Conservation (phyloP, 2,888 invertebrate genomes). For the Andricus curvator region DNA sequence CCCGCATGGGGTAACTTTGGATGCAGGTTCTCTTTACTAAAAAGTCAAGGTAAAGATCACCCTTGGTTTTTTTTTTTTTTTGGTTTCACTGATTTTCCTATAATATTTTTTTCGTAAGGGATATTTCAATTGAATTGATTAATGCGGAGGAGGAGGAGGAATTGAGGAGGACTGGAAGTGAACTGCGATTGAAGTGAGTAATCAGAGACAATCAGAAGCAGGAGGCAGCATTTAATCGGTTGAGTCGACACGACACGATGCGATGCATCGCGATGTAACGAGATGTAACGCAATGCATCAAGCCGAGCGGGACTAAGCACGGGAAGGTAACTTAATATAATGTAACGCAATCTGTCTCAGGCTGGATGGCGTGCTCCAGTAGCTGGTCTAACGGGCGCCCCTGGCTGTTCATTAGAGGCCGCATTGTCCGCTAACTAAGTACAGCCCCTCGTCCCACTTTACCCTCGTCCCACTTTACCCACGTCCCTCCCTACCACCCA, state of each 20-base stretch:
- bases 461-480: conserved; percentile 53
- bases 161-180: conserved; percentile 26
- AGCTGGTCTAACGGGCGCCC: conserved; percentile 73
- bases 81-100: too few relatives aligned
- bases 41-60: too few relatives aligned
- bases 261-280: conserved; percentile 59
- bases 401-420: conserved; percentile 78
- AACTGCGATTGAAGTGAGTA: conserved; percentile 48
- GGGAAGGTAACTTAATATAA: conserved; percentile 65
- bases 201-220: conserved; percentile 55
- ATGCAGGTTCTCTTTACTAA: too few relatives aligned
- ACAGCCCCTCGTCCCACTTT: conserved; percentile 66
- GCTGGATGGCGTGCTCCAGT: conserved; percentile 72
- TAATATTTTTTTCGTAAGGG: too few relatives aligned
- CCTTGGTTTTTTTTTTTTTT: too few relatives aligned
- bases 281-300: conserved; percentile 46
- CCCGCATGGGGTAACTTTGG: too few relatives aligned
- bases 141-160: background rate
- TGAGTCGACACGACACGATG: conserved; percentile 20
- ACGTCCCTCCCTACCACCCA: conserved; percentile 24
- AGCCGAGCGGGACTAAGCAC: conserved; percentile 59
- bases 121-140: background rate
- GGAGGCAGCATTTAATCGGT: conserved; percentile 53
- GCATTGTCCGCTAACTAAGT: conserved; percentile 79
- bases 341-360: conserved; percentile 73